These are phyloP conservation scores for Griposia aprilina DNA, from an alignment of 2,888 invertebrate species.

Conservation along the genomic window DNA sequence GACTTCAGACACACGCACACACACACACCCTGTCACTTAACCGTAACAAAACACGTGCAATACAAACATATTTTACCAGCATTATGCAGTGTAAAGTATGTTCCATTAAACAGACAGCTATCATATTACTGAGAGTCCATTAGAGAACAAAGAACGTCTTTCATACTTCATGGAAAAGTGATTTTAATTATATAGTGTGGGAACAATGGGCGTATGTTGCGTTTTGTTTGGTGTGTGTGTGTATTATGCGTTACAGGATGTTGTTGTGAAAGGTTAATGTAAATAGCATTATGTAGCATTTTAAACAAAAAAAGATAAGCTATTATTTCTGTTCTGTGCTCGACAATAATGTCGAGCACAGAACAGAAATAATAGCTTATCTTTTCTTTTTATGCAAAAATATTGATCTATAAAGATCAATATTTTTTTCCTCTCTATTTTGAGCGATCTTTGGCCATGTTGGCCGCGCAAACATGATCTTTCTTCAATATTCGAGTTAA, in stretches of 20 bases:
- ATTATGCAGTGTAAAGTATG: conserved; percentile 60
- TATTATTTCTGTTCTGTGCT: neutral
- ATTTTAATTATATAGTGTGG: conserved; percentile 64
- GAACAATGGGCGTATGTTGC: conserved; percentile 34
- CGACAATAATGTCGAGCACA: too few relatives aligned
- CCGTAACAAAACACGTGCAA: conserved; percentile 49
- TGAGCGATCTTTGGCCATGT: too few relatives aligned
- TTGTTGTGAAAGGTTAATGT: neutral
- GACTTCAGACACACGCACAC: neutral
- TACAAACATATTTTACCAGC: conserved; percentile 34
- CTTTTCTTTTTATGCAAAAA: too few relatives aligned
- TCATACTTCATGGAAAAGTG: conserved; percentile 47
- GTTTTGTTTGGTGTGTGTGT: conserved; percentile 2
- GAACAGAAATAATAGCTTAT: neutral
- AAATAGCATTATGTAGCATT: neutral
- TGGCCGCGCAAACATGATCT: too few relatives aligned
- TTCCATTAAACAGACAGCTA: conserved; percentile 63
- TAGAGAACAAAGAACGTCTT: conserved; percentile 65
- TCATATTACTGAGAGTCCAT: conserved; percentile 70
- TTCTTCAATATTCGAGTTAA: too few relatives aligned
- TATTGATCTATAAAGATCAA: too few relatives aligned
- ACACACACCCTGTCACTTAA: conserved; percentile 2
- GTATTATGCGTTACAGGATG: neutral
- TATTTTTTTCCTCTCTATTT: too few relatives aligned
- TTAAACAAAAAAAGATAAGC: neutral